phyloP scores from a whole-genome alignment of 2,113 vertebrate species.

The Dicrurus megarhynchus region DNA sequence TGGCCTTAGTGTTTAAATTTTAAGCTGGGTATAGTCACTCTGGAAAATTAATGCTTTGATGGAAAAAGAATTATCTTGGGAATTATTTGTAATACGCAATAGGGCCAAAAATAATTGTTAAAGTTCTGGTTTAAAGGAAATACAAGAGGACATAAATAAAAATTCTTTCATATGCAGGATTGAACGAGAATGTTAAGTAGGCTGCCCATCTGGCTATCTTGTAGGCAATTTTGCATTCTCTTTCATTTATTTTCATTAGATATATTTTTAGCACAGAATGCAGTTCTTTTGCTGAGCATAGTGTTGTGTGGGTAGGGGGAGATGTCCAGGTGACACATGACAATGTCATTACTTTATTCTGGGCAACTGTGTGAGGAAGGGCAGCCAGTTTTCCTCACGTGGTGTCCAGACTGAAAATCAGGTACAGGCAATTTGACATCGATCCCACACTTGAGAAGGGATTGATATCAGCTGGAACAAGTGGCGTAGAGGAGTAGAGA shows the following conservation, averaged over 20 bases:
- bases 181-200: not conserved
- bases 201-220: not conserved
- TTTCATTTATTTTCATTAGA: not conserved
- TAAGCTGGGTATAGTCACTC: not conserved
- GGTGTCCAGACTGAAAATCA: not conserved
- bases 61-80: not conserved
- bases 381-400: rapidly evolving
- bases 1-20: not conserved
- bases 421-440: not conserved
- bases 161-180: not conserved
- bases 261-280: not conserved
- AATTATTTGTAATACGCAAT: not conserved
- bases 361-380: not conserved
- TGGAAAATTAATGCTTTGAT: not conserved
- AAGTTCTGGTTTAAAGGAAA: not conserved
- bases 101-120: not conserved
- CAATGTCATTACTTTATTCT: not conserved
- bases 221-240: not conserved
- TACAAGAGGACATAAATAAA: not conserved
- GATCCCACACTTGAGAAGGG: not conserved
- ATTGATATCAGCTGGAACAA: not conserved
- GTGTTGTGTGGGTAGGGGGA: not conserved
- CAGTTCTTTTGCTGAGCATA: not conserved
- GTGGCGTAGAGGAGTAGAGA: not conserved
- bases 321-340: not conserved